A percentile compares a stretch with the other conserved stretches of the same genome.
Conservation (phyloP, 2,113 vertebrate genomes). For the Rutilus rutilus region DNA sequence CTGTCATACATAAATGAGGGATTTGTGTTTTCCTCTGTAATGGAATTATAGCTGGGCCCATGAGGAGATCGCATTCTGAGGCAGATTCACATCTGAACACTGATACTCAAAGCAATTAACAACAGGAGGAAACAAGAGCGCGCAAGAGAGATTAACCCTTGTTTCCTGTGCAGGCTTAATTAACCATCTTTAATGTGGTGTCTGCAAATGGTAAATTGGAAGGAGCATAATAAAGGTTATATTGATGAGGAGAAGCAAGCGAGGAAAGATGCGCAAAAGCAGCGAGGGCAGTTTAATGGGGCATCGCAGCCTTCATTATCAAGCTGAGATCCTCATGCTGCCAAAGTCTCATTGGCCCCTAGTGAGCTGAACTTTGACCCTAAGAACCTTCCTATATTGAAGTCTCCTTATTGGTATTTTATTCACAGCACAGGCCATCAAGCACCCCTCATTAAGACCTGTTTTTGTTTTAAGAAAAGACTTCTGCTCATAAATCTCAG, state of each 20-base stretch:
- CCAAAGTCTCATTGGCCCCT: constrained; percentile 24
- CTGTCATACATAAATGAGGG: constrained; percentile 28
- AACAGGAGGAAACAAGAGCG: not conserved
- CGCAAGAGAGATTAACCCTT: not conserved
- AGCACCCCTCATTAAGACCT: constrained; percentile 10
- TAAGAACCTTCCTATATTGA: constrained; percentile 10
- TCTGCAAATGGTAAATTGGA: constrained; percentile 23
- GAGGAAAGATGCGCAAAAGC: not conserved
- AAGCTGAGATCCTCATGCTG: not conserved
- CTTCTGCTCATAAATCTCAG: constrained; percentile 15
- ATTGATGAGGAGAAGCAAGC: constrained; percentile 25
- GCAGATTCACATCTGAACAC: constrained; percentile 16
- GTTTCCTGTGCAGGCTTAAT: constrained; percentile 9
- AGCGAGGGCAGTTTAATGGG: constrained; percentile 17
- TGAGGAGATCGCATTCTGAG: not conserved
- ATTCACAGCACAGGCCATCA: constrained; percentile 15
- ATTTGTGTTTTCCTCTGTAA: constrained; percentile 36
- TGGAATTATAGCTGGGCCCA: constrained; percentile 36
- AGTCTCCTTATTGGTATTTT: constrained; percentile 6
- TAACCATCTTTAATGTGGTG: not conserved
- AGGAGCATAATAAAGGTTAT: constrained; percentile 20
- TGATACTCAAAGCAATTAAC: constrained; percentile 25
- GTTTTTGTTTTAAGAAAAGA: constrained; percentile 6
- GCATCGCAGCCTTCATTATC: constrained; percentile 18
- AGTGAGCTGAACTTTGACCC: constrained; percentile 34